These are phyloP conservation scores for Phenganax stokvisi DNA, from an alignment of 92 coral and sea anemone genomes.

Conservation along the genomic window DNA sequence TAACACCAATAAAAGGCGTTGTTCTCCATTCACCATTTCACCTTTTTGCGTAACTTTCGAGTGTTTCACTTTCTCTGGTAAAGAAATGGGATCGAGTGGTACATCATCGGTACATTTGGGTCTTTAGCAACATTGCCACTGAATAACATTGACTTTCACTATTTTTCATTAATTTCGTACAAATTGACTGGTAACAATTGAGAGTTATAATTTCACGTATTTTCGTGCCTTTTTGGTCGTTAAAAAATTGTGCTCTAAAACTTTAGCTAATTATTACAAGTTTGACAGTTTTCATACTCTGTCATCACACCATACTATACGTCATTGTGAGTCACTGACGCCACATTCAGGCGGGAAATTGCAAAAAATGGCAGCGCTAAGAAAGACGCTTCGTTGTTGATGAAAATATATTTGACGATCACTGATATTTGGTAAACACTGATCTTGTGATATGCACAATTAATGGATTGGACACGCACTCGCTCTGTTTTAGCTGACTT, in stretches of 20 bases:
- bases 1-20: too few relatives aligned
- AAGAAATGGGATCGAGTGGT: not conserved
- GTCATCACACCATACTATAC: too few relatives aligned
- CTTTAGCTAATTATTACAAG: too few relatives aligned
- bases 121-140: not conserved
- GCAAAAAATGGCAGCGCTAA: constrained; percentile 5
- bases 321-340: not conserved
- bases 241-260: too few relatives aligned
- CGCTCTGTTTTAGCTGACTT: constrained; percentile 60
- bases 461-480: constrained; percentile 72
- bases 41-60: not conserved
- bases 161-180: too few relatives aligned
- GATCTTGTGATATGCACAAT: not conserved
- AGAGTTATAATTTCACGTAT: too few relatives aligned
- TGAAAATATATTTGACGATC: not conserved
- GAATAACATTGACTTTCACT: too few relatives aligned
- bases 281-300: too few relatives aligned
- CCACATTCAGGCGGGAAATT: constrained; percentile 58
- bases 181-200: too few relatives aligned
- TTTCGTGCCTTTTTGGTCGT: too few relatives aligned
- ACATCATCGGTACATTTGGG: constrained; percentile 7
- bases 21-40: not conserved
- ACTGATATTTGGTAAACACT: not conserved
- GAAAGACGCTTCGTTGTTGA: constrained; percentile 1
- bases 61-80: not conserved